Evolutionary conservation across 2,797 vertebrate species (phyloP).

Genomic region (Danio albolineatus): DNA sequence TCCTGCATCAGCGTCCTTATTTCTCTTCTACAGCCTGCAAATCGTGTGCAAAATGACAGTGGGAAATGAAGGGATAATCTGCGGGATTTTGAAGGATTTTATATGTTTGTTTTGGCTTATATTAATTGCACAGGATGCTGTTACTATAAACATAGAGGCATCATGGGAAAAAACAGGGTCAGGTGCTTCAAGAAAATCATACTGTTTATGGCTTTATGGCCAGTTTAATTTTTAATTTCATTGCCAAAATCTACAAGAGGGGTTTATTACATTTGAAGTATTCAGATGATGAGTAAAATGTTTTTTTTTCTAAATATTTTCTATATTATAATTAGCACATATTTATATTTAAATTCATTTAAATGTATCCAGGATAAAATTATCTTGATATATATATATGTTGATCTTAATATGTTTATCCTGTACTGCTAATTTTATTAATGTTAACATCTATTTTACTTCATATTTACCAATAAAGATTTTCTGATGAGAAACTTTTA

Average conservation of each 20-base stretch:
- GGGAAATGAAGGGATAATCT: constrained; percentile 56
- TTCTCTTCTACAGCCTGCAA: constrained; percentile 35
- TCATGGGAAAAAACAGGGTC: constrained; percentile 25
- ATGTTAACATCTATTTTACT: too few relatives aligned
- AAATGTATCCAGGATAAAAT: too few relatives aligned
- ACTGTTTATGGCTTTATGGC: not conserved
- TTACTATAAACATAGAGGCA: constrained; percentile 35
- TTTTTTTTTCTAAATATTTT: not conserved
- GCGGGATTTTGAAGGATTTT: constrained; percentile 51
- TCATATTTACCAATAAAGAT: too few relatives aligned
- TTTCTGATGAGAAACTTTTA: too few relatives aligned
- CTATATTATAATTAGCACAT: not conserved
- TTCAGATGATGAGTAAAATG: not conserved
- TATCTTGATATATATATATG: too few relatives aligned
- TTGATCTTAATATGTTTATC: too few relatives aligned
- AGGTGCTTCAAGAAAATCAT: constrained; percentile 13
- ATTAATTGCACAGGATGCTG: constrained; percentile 47
- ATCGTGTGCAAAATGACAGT: constrained; percentile 40
- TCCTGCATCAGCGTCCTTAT: constrained; percentile 43
- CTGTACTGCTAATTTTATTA: too few relatives aligned
- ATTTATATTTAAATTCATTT: too few relatives aligned
- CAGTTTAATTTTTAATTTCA: not conserved
- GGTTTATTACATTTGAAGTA: not conserved
- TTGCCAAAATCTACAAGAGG: not conserved
- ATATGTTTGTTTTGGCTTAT: constrained; percentile 57